Conservation (phyloP, 2,797 vertebrate genomes). For the Lagodon rhomboides region DNA sequence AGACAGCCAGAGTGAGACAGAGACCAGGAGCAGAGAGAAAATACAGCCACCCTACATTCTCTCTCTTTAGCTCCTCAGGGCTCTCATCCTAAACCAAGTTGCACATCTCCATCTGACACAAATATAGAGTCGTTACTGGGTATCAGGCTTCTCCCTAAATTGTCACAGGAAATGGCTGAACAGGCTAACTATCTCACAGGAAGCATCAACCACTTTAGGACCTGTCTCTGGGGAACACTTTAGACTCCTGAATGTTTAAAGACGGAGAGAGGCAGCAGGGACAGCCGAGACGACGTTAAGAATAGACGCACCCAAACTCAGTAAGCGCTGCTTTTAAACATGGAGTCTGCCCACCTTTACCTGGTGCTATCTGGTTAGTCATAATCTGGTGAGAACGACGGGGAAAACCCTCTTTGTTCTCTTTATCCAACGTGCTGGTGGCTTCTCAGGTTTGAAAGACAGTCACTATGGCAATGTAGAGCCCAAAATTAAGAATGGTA, state of each 20-base stretch:
- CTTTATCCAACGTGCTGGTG: neutral
- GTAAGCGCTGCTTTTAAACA: conserved; percentile 31
- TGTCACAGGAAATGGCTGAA: conserved; percentile 85
- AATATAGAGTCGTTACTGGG: conserved; percentile 55
- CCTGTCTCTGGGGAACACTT: conserved; percentile 75
- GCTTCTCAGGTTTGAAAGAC: neutral
- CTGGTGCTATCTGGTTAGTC: conserved; percentile 36
- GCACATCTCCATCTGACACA: conserved; percentile 45
- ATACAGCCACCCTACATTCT: conserved; percentile 4
- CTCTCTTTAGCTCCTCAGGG: conserved; percentile 23
- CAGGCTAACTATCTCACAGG: conserved; percentile 82
- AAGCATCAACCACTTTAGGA: conserved; percentile 83
- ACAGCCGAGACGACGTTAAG: conserved; percentile 29
- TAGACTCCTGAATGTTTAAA: conserved; percentile 76
- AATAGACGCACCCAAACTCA: conserved; percentile 56
- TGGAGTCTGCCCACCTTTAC: conserved; percentile 50
- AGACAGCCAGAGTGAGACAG: neutral
- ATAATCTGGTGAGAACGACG: conserved; percentile 30
- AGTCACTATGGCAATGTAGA: neutral
- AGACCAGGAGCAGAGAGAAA: conserved; percentile 2
- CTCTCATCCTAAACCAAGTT: conserved; percentile 35
- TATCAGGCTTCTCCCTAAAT: conserved; percentile 65
- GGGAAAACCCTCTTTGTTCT: conserved; percentile 17
- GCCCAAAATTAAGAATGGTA: neutral
- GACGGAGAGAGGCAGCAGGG: conserved; percentile 41